Evolutionary conservation across 2,888 invertebrate species (phyloP), one percentile per base, ranked within the genome.

Genomic region (Rhorus exstirpatorius): DNA sequence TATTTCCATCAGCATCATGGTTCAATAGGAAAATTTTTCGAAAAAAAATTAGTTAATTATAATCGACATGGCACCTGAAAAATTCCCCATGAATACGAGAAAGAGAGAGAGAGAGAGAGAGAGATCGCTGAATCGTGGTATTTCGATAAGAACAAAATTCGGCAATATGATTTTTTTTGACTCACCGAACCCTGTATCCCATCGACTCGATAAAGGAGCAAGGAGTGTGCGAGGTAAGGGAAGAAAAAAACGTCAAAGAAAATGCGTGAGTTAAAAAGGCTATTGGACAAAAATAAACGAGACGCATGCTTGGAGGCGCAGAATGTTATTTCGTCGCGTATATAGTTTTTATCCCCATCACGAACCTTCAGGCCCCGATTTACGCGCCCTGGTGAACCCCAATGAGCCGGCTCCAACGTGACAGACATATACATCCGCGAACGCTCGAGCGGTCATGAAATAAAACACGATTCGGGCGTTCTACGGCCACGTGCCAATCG

Each of bases 401-500:
- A 83, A 83, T 76, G 81, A 84, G 83, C 84, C 79, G 60, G 82
- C 77, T 81, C 81, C 46, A 65, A n/a, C 53, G 65, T 65, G 55
- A 72, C 21, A 70, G 60, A 60, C 31, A 12, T 24, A 31, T 38
- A 75, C 46, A 79, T 63, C 53, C 35, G 70, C 55, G 75, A 70
- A 65, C 85, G 84, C 81, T 86, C 74, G 71, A 82, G 70, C 74
- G 84, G 81, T 85, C 83, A 84, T 65, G 79, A 83, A 84, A 85
- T 85, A 87, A 89, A 88, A 89, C 87, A 90, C 87, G 86, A 87
- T 87, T 86, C 87, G 84, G 61, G 71, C 86, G 86, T 87, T 86
- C 83, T 87, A 86, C 83, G 85, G 91, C 88, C 92, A 92, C 92
- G 92, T 91, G 92, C 87, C 91, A 84, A 86, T 86, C 85, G 84